Conservation (phyloP, 2,797 vertebrate species). For the Sciurus carolinensis region DNA sequence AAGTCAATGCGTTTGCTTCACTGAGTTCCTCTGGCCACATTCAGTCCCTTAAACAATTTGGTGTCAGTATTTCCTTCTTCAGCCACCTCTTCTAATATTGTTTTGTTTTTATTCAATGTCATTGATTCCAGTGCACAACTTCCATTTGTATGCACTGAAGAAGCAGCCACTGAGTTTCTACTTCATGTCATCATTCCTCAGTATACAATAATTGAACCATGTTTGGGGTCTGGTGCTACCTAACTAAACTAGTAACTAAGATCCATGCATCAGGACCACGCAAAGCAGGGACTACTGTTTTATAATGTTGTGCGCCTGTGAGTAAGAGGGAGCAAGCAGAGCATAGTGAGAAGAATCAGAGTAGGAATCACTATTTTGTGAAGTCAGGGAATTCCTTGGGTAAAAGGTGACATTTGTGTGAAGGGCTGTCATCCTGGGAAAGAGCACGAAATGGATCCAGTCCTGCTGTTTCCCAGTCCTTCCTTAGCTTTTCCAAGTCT, state of each 20-base stretch:
- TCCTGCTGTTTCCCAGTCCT: background rate
- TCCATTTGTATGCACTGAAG: background rate
- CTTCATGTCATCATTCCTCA: background rate
- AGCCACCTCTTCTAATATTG: background rate
- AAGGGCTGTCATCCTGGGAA: background rate
- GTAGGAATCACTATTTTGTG: background rate
- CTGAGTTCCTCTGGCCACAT: no score
- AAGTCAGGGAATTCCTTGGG: background rate
- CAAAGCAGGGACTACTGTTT: background rate
- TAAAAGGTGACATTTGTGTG: background rate
- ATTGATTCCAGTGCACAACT: no score
- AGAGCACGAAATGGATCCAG: background rate
- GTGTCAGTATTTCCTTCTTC: no score
- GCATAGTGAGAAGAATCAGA: background rate
- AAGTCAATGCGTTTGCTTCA: background rate
- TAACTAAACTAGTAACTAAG: background rate
- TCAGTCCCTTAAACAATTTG: background rate
- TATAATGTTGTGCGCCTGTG: background rate
- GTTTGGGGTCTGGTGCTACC: rapidly evolving
- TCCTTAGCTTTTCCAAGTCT: background rate
- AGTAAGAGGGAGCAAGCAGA: background rate
- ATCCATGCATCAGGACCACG: background rate
- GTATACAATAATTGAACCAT: no score
- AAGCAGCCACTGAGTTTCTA: background rate
- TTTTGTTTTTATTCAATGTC: background rate